Evolutionary conservation across 2,888 invertebrate genomes (phyloP).

Genomic region (Monopis laevigella): DNA sequence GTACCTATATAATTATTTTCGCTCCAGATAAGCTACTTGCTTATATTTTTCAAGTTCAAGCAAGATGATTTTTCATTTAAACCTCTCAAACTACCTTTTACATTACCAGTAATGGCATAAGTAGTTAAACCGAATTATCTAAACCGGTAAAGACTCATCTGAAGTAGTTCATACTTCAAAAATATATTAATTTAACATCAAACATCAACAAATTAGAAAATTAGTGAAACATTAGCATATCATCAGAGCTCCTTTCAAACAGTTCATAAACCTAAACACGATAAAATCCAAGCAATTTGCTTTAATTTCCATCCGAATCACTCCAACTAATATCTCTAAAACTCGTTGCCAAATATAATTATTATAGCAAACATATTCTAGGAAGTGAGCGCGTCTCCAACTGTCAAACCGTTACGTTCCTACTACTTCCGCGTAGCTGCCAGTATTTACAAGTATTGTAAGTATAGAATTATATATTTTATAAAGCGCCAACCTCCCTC

Average conservation of each 20-base stretch:
- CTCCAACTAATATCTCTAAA: slow-evolving; percentile 4
- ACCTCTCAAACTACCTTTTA: no score
- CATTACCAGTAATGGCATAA: no score
- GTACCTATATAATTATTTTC: no score
- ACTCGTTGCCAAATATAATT: neutral
- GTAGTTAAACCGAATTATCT: no score
- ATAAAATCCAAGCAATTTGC: neutral
- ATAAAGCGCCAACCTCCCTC: slow-evolving; percentile 43
- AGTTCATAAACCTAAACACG: neutral
- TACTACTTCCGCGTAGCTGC: slow-evolving; percentile 55
- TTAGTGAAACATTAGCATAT: neutral
- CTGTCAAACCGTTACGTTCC: slow-evolving; percentile 17
- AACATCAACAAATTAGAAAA: neutral
- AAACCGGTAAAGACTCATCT: no score
- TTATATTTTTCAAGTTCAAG: no score
- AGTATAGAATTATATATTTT: slow-evolving; percentile 69
- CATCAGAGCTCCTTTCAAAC: slow-evolving; percentile 1
- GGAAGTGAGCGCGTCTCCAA: slow-evolving; percentile 11
- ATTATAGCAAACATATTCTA: slow-evolving; percentile 1
- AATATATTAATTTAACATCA: no score
- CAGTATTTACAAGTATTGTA: slow-evolving; percentile 67
- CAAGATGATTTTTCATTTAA: no score
- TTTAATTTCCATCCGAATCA: neutral
- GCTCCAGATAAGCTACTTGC: no score
- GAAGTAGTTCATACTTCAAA: no score